A percentile compares a stretch with the other conserved stretches of the same genome.
Conservation (phyloP, 1,140 invertebrate species). For the Trachelipus rathkii region DNA sequence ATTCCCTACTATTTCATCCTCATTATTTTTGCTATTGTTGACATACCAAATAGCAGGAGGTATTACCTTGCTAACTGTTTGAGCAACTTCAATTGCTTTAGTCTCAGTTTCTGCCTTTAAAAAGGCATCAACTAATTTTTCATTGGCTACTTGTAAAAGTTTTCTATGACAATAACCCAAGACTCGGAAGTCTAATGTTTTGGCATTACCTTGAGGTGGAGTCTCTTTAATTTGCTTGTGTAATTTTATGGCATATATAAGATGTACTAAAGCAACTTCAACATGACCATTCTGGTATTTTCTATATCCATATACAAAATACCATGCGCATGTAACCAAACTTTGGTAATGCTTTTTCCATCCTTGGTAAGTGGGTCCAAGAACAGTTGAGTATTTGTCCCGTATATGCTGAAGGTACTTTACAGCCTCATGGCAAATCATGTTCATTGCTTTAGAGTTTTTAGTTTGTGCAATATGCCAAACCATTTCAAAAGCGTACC, state of each 20-base stretch:
- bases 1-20: not conserved
- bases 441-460: not conserved
- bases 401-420: not conserved
- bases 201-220: not conserved
- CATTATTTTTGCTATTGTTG: not conserved
- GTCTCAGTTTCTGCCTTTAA: not conserved
- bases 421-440: not conserved
- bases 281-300: not conserved
- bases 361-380: not conserved
- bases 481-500: conserved; percentile 2
- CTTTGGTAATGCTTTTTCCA: conserved; percentile 4
- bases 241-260: not conserved
- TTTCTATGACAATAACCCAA: conserved; percentile 7
- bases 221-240: not conserved
- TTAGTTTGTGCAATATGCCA: not conserved
- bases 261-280: not conserved
- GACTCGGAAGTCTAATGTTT: not conserved
- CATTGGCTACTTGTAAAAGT: not conserved
- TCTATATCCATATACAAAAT: not conserved
- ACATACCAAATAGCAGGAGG: not conserved
- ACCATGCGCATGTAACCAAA: not conserved
- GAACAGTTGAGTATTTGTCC: not conserved
- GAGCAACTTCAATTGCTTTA: not conserved
- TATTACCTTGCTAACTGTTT: not conserved
- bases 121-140: not conserved